phyloP scores from a whole-genome alignment of 2,888 invertebrate genomes.

The Habrosyne pyritoides region DNA sequence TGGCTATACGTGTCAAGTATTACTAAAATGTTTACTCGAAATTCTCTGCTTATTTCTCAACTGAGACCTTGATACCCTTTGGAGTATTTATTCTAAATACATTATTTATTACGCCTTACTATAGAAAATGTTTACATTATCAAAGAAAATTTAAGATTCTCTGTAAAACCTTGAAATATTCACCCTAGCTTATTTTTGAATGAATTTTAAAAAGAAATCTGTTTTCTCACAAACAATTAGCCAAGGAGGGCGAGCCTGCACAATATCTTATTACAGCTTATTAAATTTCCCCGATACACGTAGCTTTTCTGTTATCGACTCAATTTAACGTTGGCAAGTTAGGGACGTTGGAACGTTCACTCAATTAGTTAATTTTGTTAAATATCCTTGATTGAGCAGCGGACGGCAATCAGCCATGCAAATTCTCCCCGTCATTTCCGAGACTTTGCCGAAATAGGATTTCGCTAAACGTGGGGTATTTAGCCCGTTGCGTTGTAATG shows the following conservation, averaged over 20 bases:
- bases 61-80: not conserved
- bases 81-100: not conserved
- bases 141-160: not conserved
- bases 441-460: constrained; percentile 55
- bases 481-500: constrained; percentile 38
- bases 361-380: constrained; percentile 83
- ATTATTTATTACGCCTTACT: not conserved
- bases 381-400: constrained; percentile 83
- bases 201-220: not conserved
- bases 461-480: constrained; percentile 54
- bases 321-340: constrained; percentile 56
- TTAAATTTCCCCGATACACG: constrained; percentile 68
- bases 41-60: not conserved
- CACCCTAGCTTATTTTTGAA: not conserved
- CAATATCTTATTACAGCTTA: constrained; percentile 66
- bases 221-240: constrained; percentile 15
- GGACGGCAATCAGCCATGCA: constrained; percentile 83
- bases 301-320: constrained; percentile 64
- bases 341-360: constrained; percentile 67
- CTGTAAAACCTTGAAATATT: not conserved
- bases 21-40: not conserved
- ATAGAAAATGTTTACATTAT: not conserved
- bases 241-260: constrained; percentile 37
- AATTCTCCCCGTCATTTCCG: constrained; percentile 69
- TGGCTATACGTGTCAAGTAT: constrained; percentile 12